Base-by-base conservation (phyloP, 2,113 vertebrate species). In the Cochlearius cochlearius region DNA sequence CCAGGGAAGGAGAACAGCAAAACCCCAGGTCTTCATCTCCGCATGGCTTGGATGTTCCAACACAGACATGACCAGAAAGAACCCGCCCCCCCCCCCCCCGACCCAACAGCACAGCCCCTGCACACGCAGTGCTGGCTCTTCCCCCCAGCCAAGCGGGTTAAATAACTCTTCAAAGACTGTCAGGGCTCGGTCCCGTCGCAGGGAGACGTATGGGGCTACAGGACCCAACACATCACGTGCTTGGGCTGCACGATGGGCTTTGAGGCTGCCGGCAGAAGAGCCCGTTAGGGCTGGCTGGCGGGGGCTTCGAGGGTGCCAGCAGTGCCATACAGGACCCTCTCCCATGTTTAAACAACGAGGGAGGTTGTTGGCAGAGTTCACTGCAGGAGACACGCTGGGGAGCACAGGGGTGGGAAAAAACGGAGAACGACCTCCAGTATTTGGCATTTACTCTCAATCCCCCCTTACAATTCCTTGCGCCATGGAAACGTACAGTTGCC, bases 41-140 rank as follows among this genome's bases (percentile, higher is more conserved):
- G 83, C 69, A 30, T 2, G 3, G 74, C 77, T 87, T 25, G 13
- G 41, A 59, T 38, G 18, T 64, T 49, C 63, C 60, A 72, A 5
- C 3, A 2, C 56, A 93, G 75, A 66, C 43, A 62, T 0, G 58
- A 91, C 47, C 84, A 94, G 32, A 77, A 94, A 68, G 10, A 93
- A 90, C 20, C 58, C 86, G 71, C 71, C 18, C 1, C 47, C 8
- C 9, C 15, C 71, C 18, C 1, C 47, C 8, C 9, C 15, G 2
- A 22, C 36, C 53, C 62, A 23, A 23, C 19, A 63, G 47, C 2
- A 0, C 0, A 0, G 60, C 32, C 52, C 53, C 27, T 8, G 11
- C 88, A 89, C 1, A 0, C 49, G 67, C 49, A 41, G 23, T 9
- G 12, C 66, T 13, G 8, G 38, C 49, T 58, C 58, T 21, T 49